Evolutionary conservation across 2,113 vertebrate species (phyloP).

Genomic region (Corythaeola cristata): DNA sequence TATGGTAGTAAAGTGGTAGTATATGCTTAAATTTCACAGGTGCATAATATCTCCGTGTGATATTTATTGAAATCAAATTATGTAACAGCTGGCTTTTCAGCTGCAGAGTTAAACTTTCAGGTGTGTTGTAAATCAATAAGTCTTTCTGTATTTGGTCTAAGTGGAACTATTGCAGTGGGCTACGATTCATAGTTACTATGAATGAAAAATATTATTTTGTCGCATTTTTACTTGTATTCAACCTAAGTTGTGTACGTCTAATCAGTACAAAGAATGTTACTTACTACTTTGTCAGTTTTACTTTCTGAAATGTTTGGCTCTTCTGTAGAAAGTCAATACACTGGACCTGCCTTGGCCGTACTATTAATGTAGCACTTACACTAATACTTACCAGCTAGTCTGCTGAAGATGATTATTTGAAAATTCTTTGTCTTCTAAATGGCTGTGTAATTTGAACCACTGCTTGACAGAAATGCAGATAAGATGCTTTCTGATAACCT

Average conservation of each 20-base stretch:
- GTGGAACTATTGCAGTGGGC: neutral
- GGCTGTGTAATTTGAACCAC: neutral
- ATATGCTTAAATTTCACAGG: neutral
- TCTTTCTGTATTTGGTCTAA: neutral
- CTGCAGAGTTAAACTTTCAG: neutral
- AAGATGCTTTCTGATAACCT: neutral
- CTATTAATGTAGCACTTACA: neutral
- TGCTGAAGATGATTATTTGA: neutral
- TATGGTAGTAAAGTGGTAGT: neutral
- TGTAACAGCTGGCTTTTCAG: neutral
- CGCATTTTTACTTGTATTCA: neutral
- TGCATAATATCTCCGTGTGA: neutral
- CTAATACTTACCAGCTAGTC: neutral
- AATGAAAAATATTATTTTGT: neutral
- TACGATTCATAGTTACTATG: neutral
- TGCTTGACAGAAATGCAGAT: neutral
- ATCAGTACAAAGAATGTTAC: neutral
- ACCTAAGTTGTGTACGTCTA: neutral
- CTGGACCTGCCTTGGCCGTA: neutral
- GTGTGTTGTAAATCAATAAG: neutral
- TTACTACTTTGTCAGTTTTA: neutral
- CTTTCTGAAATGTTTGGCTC: neutral
- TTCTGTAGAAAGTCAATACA: fast-evolving
- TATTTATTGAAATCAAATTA: neutral
- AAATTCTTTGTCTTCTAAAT: neutral